Conservation (phyloP, 2,888 invertebrate genomes). For the Schrankia costaestrigalis region DNA sequence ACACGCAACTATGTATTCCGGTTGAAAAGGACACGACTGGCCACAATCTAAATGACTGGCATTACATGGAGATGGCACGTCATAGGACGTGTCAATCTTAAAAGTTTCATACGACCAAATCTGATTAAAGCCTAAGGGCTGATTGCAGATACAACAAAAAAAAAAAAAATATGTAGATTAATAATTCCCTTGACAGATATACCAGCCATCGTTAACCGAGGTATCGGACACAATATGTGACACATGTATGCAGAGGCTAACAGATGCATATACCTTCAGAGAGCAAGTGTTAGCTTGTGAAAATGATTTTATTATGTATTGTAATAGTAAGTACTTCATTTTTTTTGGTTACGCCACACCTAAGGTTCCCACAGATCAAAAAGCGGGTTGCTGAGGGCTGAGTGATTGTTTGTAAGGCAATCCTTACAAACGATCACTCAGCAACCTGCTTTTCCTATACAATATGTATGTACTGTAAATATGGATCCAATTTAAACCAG, state of each 20-base stretch:
- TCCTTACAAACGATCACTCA: no score
- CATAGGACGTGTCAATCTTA: neutral
- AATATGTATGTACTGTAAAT: no score
- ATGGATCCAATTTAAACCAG: no score
- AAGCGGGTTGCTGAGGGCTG: no score
- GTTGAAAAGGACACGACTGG: no score
- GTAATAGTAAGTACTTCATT: conserved; percentile 17
- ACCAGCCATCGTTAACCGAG: conserved; percentile 12
- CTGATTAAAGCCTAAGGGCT: neutral
- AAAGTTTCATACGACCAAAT: neutral
- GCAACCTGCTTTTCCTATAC: no score
- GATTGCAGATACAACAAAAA: neutral
- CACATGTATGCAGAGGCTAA: conserved; percentile 43
- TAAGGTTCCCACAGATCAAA: no score
- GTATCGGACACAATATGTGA: conserved; percentile 51
- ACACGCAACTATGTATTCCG: no score
- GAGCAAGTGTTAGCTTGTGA: conserved; percentile 56
- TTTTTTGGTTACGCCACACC: no score
- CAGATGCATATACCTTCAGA: conserved; percentile 49
- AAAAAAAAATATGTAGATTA: neutral
- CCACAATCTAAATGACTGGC: no score
- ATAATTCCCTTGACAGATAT: conserved; percentile 50
- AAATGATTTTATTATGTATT: conserved; percentile 33
- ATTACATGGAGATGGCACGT: no score
- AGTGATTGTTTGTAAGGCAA: no score